phyloP scores from a whole-genome alignment of 2,113 vertebrate genomes.

The Cyphomyrus discorhynchus region DNA sequence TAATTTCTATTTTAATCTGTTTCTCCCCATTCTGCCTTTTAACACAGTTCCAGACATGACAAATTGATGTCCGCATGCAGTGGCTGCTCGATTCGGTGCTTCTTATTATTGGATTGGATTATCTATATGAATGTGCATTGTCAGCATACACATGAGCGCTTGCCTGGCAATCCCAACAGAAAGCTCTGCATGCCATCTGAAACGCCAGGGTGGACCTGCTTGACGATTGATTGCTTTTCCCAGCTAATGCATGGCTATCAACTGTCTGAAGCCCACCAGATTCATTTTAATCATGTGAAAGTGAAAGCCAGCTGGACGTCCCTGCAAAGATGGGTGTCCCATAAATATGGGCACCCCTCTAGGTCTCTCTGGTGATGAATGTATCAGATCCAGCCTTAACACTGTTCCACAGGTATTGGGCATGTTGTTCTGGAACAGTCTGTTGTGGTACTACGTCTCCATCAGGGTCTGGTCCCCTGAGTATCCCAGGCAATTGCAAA shows the following conservation, averaged over 20 bases:
- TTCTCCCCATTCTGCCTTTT: background rate
- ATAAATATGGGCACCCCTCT: background rate
- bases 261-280: background rate
- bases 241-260: background rate
- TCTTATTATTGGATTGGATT: background rate
- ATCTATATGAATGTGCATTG: background rate
- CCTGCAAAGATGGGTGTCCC: background rate
- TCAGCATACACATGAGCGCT: background rate
- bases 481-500: background rate
- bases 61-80: background rate
- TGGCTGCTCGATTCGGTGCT: background rate
- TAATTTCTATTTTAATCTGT: conserved; percentile 1
- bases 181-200: background rate
- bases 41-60: background rate
- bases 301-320: background rate
- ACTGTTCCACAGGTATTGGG: background rate
- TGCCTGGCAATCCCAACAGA: background rate
- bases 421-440: background rate
- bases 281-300: background rate
- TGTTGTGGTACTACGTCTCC: background rate
- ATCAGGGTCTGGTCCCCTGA: background rate
- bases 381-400: background rate
- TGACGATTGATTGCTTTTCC: background rate
- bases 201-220: background rate
- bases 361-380: background rate